phyloP scores from a whole-genome alignment of 2,113 vertebrate species.

The Zapus hudsonius region DNA sequence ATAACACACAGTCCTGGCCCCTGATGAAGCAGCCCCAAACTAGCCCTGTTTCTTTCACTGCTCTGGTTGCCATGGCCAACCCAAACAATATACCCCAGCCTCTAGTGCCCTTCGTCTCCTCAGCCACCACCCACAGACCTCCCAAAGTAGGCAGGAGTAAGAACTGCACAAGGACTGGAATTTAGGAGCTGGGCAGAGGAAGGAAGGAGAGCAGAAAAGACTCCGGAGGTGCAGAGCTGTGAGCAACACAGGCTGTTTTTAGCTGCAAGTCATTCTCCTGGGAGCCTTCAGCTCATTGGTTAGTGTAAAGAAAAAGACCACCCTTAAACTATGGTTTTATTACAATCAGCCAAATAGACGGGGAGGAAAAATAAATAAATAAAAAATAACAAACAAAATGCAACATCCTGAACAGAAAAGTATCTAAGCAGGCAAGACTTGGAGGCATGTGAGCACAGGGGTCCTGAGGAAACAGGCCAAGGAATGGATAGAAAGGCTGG shows the following conservation, averaged over 20 bases:
- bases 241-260: neutral
- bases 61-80: conserved; percentile 62
- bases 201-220: neutral
- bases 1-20: conserved; percentile 27
- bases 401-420: neutral
- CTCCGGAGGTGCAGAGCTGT: neutral
- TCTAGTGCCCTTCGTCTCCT: neutral
- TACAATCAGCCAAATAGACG: neutral
- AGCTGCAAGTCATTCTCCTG: neutral
- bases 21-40: conserved; percentile 28
- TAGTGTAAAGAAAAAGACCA: conserved; percentile 44
- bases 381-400: neutral
- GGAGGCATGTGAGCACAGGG: neutral
- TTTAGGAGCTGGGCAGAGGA: neutral
- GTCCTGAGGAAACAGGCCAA: neutral
- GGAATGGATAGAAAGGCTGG: neutral
- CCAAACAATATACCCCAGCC: conserved; percentile 66
- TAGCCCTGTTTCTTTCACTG: conserved; percentile 31
- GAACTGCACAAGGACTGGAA: neutral
- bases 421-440: neutral
- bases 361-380: no score
- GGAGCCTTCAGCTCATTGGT: conserved; percentile 26
- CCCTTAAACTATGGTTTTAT: conserved; percentile 41
- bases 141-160: neutral
- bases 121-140: conserved; percentile 45